Percentiles rank a stretch among this genome's conserved stretches.
These are phyloP conservation scores for Athripsodes cinereus DNA, from an alignment of 2,888 invertebrate species.

Conservation along the genomic window DNA sequence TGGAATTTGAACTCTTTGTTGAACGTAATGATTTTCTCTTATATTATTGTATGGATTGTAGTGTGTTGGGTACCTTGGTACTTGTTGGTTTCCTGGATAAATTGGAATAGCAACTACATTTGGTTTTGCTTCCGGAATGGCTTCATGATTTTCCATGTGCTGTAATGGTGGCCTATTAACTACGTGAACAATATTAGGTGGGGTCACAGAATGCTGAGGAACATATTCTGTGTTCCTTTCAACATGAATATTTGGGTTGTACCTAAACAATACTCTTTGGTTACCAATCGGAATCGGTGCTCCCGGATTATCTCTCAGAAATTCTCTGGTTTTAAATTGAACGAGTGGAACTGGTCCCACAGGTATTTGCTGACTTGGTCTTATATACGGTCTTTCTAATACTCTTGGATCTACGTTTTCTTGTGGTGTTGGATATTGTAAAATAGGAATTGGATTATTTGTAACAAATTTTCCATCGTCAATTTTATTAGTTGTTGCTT, in stretches of 20 bases:
- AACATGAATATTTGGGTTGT: constrained; percentile 36
- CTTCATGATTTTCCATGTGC: constrained; percentile 28
- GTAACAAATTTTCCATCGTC: constrained; percentile 47
- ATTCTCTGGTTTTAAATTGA: constrained; percentile 46
- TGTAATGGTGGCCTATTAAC: constrained; percentile 26
- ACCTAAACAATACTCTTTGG: constrained; percentile 47
- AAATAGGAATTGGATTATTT: constrained; percentile 49
- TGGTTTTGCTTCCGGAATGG: constrained; percentile 38
- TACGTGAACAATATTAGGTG: constrained; percentile 19
- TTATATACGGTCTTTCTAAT: constrained; percentile 40
- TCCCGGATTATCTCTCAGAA: constrained; percentile 46
- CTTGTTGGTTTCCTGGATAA: constrained; percentile 44
- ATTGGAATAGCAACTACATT: constrained; percentile 45
- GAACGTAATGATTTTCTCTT: constrained; percentile 18
- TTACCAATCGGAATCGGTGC: constrained; percentile 47
- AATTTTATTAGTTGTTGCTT: constrained; percentile 50
- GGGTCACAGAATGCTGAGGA: constrained; percentile 33
- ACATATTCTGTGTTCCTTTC: constrained; percentile 45
- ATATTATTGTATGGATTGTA: constrained; percentile 36
- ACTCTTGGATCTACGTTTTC: constrained; percentile 38
- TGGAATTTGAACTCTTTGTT: constrained; percentile 31
- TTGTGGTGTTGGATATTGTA: constrained; percentile 48
- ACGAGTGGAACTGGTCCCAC: constrained; percentile 23
- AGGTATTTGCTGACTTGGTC: constrained; percentile 31
- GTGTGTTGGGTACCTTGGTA: constrained; percentile 41